These are phyloP conservation scores for Catocala sponsa DNA, from an alignment of 2,888 invertebrate species.

Conservation along the genomic window DNA sequence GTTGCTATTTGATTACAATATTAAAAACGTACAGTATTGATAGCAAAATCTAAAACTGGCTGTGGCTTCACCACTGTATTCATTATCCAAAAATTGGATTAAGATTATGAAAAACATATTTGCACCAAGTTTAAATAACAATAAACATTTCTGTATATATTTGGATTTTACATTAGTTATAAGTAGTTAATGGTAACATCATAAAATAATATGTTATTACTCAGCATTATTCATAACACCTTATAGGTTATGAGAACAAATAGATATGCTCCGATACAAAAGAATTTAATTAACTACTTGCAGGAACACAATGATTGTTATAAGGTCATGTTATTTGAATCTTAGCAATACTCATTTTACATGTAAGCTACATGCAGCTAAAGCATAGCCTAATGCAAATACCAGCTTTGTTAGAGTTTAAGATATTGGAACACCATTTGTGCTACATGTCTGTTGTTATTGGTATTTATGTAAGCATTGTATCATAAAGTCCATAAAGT, in stretches of 20 bases:
- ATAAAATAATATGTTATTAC: conserved; percentile 54
- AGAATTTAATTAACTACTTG: conserved; percentile 17
- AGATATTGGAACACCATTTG: conserved; percentile 29
- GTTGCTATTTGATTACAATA: conserved; percentile 31
- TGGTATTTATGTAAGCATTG: conserved; percentile 26
- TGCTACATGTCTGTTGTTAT: conserved; percentile 20
- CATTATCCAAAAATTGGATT: conserved; percentile 41
- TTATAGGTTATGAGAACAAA: conserved; percentile 47
- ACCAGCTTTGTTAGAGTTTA: conserved; percentile 40
- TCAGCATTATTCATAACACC: conserved; percentile 52
- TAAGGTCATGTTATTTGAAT: conserved; percentile 45
- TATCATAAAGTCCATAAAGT: conserved; percentile 31
- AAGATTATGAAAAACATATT: conserved; percentile 37
- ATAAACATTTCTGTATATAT: conserved; percentile 81
- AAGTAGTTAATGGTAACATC: conserved; percentile 78
- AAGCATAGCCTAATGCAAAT: conserved; percentile 46
- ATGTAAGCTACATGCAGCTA: conserved; percentile 46
- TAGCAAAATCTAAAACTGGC: conserved; percentile 30
- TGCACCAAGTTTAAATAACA: conserved; percentile 52
- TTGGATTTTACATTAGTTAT: conserved; percentile 77
- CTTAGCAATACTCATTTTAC: conserved; percentile 29
- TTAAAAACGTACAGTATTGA: conserved; percentile 37
- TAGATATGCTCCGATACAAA: conserved; percentile 18
- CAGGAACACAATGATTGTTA: conserved; percentile 30
- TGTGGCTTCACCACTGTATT: conserved; percentile 41